Evolutionary conservation across 1,140 invertebrate species (phyloP), one percentile per base, ranked within the genome.

Genomic region (Pachyrhynchus sulphureomaculatus): DNA sequence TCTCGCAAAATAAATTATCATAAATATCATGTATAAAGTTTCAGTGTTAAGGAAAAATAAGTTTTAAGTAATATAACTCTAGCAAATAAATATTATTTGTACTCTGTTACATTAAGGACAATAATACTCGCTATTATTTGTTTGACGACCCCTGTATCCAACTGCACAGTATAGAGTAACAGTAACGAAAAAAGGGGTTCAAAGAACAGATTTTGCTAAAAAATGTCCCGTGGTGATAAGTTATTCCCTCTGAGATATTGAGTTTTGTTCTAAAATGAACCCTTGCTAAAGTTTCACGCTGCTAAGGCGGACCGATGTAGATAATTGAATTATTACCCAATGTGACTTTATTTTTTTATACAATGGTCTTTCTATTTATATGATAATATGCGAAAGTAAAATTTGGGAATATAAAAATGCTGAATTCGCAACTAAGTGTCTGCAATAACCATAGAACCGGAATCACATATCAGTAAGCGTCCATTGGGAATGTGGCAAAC

Each of bases 271-370:
- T 39, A 39, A 39, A 62, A 21, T 10, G 15, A 21, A 9, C 33
- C 44, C 29, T 23, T 34, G 4, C 26, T 48, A 4, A 26, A 29
- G 32, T 36, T 6, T 34, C 63, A 23, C 24, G 52, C 49, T 53
- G 58, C 8, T 48, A 61, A 21, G 58, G 58, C 58, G 58, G 44
- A 18, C 10, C 20, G 6, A 18, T 17, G 24, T 24, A 51, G 48
- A 61, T 61, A 61, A 61, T 61, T 61, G 58, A 61, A 61, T 61
- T 61, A 61, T 61, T 61, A 39, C 47, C 58, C 41, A 26, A 53
- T 45, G 42, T 26, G 48, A 47, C 32, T 47, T 26, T 48, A 48
- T 48, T 51, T 32, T 33, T 45, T 44, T 29, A 45, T 47, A 12
- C 15, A 55, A 32, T 23, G 54, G 52, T 17, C n/a, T 54, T 54